phyloP scores from a whole-genome alignment of 2,797 vertebrate species.

The Epinephelus awoara region DNA sequence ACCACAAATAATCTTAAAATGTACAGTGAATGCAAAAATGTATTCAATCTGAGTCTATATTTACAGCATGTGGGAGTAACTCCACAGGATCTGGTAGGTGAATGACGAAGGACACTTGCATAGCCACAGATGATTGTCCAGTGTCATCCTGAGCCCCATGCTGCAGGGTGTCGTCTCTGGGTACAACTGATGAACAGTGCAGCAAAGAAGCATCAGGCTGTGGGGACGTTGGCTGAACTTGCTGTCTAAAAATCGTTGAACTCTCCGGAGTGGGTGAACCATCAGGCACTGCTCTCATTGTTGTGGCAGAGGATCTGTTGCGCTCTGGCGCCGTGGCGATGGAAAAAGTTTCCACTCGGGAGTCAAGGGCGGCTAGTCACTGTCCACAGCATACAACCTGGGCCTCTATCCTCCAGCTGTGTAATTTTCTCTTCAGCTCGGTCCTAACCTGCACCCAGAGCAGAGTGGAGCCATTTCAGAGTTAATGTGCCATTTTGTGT shows the following conservation, averaged over 20 bases:
- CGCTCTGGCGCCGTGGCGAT: constrained; percentile 58
- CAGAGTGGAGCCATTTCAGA: background rate
- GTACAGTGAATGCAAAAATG: constrained; percentile 3
- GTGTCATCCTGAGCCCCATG: constrained; percentile 1
- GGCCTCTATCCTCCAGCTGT: constrained; percentile 83
- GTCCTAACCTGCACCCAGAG: constrained; percentile 83
- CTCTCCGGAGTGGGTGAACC: constrained; percentile 45
- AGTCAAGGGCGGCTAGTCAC: constrained; percentile 76
- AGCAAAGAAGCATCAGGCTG: constrained; percentile 33
- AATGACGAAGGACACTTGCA: constrained; percentile 72
- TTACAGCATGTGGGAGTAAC: constrained; percentile 69
- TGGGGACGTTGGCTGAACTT: constrained; percentile 22
- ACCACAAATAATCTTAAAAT: background rate
- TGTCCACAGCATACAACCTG: constrained; percentile 77
- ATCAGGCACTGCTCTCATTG: constrained; percentile 34
- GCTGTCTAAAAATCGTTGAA: constrained; percentile 35
- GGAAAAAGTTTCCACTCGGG: constrained; percentile 64
- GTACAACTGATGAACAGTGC: constrained; percentile 24
- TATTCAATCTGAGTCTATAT: constrained; percentile 66
- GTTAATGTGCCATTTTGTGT: background rate
- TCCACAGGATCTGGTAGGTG: constrained; percentile 75
- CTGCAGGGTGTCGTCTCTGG: constrained; percentile 9
- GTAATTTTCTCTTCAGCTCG: constrained; percentile 87
- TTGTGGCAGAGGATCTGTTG: constrained; percentile 54
- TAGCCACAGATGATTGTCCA: constrained; percentile 19